Percentiles rank a stretch among this genome's conserved stretches.
Conservation (phyloP, 2,797 vertebrate genomes). For the Gymnoscopelus microlampas region DNA sequence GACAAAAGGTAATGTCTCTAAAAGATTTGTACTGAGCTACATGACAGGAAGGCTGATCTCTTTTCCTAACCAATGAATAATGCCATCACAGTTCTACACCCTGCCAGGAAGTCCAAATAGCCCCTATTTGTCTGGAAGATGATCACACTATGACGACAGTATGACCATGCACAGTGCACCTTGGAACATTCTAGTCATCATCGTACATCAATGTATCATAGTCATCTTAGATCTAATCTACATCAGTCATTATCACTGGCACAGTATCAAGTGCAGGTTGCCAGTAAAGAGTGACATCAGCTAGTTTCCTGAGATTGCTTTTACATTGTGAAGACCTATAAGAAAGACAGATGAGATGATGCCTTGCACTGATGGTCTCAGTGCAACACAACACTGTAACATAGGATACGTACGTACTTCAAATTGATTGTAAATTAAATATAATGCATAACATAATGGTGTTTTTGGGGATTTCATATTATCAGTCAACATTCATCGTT, state of each 20-base stretch:
- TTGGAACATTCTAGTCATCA: constrained; percentile 32
- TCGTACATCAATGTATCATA: constrained; percentile 56
- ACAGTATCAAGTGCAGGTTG: constrained; percentile 28
- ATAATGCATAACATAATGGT: no score
- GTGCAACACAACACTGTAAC: no score
- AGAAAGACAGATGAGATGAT: no score
- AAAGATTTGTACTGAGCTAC: no score
- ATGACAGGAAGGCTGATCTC: no score
- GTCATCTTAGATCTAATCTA: constrained; percentile 36
- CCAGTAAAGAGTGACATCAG: constrained; percentile 37
- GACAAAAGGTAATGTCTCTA: no score
- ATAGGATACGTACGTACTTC: no score
- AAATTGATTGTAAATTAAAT: no score
- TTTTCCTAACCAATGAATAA: background rate
- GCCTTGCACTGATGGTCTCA: no score
- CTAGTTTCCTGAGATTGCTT: background rate
- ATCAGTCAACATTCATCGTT: no score
- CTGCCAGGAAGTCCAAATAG: constrained; percentile 35
- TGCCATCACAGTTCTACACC: background rate
- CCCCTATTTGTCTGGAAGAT: constrained; percentile 15
- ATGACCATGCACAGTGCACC: constrained; percentile 19
- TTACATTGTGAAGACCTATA: no score
- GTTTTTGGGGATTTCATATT: no score
- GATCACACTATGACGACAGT: constrained; percentile 2
- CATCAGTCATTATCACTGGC: constrained; percentile 30